A percentile compares a stretch with the other conserved stretches of the same genome.
phyloP scores from a whole-genome alignment of 2,113 vertebrate genomes.

The Panthera tigris region DNA sequence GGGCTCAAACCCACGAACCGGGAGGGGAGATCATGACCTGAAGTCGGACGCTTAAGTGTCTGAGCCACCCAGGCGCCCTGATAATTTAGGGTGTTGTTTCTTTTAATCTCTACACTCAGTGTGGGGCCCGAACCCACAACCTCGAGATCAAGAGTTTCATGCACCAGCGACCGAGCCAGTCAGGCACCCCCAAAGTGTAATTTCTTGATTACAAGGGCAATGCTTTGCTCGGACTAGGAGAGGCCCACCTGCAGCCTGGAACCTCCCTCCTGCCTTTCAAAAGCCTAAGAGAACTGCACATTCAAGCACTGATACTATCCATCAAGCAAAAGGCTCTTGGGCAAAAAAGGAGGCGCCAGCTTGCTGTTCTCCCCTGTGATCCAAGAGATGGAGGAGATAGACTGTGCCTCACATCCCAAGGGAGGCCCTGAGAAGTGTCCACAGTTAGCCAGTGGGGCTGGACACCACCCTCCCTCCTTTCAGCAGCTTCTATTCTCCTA shows the following conservation, averaged over 20 bases:
- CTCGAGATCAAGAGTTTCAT: not conserved
- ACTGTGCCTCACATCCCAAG: not conserved
- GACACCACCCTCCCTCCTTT: not conserved
- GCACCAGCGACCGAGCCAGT: not conserved
- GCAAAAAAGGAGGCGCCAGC: constrained; percentile 56
- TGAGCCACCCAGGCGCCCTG: no score
- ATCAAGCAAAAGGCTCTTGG: constrained; percentile 65
- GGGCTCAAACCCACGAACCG: no score
- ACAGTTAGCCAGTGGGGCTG: not conserved
- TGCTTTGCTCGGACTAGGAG: not conserved
- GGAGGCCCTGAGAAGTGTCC: not conserved
- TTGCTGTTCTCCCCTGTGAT: constrained; percentile 51
- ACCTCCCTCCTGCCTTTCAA: constrained; percentile 57
- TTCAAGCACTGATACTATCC: constrained; percentile 72
- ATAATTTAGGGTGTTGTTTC: no score
- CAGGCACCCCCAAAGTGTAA: not conserved
- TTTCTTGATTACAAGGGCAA: constrained; percentile 59
- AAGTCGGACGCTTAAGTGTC: no score
- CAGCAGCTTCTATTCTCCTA: constrained; percentile 67
- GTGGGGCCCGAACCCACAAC: not conserved
- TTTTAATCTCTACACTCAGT: not conserved
- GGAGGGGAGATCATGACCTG: no score
- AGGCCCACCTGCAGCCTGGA: not conserved
- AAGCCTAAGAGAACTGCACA: constrained; percentile 60
- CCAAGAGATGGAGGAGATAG: constrained; percentile 60